Conservation (phyloP, 2,113 vertebrate genomes). For the Ahaetulla prasina region DNA sequence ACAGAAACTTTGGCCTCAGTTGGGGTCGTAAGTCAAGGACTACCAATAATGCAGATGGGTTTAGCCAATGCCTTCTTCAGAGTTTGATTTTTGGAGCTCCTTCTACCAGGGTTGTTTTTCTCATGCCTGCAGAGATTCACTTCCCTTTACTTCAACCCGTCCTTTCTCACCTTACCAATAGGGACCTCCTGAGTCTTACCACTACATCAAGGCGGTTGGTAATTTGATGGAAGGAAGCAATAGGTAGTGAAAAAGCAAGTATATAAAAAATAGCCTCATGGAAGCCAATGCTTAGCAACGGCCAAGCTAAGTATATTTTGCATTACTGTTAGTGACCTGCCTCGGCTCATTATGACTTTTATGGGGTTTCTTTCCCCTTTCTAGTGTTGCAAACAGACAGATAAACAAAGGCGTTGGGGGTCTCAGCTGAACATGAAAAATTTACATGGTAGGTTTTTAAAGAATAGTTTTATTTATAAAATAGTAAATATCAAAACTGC, state of each 20-base stretch:
- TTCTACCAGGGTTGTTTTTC: not conserved
- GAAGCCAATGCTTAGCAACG: slow-evolving; percentile 6
- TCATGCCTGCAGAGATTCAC: not conserved
- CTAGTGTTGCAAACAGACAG: slow-evolving; percentile 49
- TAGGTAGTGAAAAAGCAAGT: slow-evolving; percentile 7
- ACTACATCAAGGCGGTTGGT: not conserved
- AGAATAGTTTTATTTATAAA: slow-evolving; percentile 25
- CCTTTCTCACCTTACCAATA: not conserved
- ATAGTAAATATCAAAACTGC: slow-evolving; percentile 26
- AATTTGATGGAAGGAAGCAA: not conserved
- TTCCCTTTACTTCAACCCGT: not conserved
- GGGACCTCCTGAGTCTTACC: not conserved
- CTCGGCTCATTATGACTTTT: slow-evolving; percentile 41
- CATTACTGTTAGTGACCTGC: slow-evolving; percentile 35
- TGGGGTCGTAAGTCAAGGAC: too few species aligned
- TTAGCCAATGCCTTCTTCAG: too few species aligned
- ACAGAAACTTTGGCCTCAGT: too few species aligned
- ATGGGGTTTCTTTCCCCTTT: not conserved
- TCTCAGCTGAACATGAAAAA: slow-evolving; percentile 58
- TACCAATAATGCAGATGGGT: too few species aligned
- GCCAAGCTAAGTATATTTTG: slow-evolving; percentile 33
- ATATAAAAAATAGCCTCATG: slow-evolving; percentile 9
- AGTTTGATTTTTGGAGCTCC: too few species aligned
- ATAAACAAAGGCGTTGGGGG: slow-evolving; percentile 48
- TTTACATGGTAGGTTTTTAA: slow-evolving; percentile 58